Conservation (phyloP, 2,888 invertebrate species). For the Plebejus argus region DNA sequence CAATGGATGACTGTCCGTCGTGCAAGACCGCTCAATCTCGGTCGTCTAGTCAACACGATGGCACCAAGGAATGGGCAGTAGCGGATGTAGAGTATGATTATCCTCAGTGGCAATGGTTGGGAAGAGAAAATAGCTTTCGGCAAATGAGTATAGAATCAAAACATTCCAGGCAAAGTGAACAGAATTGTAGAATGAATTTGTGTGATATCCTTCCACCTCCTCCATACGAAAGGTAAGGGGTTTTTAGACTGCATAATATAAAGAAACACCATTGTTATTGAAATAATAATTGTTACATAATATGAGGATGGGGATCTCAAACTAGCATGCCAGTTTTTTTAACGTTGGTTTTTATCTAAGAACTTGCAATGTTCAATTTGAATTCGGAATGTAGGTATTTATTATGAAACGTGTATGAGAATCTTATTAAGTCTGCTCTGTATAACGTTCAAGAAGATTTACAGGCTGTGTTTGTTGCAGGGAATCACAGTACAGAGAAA, state of each 20-base stretch:
- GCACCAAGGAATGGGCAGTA: conserved; percentile 68
- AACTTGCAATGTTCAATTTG: neutral
- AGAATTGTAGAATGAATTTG: conserved; percentile 74
- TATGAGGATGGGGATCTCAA: too few relatives aligned
- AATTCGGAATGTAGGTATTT: neutral
- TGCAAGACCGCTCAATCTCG: conserved; percentile 72
- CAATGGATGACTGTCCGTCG: conserved; percentile 73
- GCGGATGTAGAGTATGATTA: conserved; percentile 75
- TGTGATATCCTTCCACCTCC: conserved; percentile 73
- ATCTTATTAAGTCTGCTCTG: conserved; percentile 10
- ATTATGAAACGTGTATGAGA: neutral
- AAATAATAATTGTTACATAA: too few relatives aligned
- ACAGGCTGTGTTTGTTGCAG: conserved; percentile 51
- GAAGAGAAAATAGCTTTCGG: conserved; percentile 72
- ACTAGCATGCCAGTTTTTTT: too few relatives aligned
- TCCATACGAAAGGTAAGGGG: conserved; percentile 71
- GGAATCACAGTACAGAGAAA: conserved; percentile 71
- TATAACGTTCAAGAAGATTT: conserved; percentile 1
- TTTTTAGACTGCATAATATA: neutral
- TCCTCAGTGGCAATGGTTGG: conserved; percentile 77
- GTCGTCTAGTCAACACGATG: conserved; percentile 73
- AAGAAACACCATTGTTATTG: too few relatives aligned
- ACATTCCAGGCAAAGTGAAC: conserved; percentile 63
- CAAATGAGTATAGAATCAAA: conserved; percentile 61
- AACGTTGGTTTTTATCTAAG: too few relatives aligned